Evolutionary conservation across 1,140 invertebrate genomes (phyloP).

Genomic region (Trichomalopsis sarcophagae): DNA sequence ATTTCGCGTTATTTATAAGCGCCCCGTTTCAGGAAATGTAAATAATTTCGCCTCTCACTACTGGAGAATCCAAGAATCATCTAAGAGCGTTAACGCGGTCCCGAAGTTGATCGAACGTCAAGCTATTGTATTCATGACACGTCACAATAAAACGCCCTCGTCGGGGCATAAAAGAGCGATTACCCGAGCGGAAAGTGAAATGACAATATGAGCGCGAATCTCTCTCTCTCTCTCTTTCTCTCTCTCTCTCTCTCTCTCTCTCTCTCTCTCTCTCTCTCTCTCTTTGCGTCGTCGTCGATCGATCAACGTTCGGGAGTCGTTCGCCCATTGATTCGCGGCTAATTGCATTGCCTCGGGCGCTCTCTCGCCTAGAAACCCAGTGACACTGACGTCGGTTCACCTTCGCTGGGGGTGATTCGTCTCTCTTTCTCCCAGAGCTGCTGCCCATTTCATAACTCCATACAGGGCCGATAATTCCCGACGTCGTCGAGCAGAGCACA

Average conservation of each 20-base stretch:
- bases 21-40: too few species aligned
- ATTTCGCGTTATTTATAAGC: too few species aligned
- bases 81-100: too few species aligned
- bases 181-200: neutral
- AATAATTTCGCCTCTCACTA: too few species aligned
- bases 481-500: neutral
- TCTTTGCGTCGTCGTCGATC: neutral
- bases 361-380: slow-evolving; percentile 63
- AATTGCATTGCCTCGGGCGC: slow-evolving; percentile 61
- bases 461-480: slow-evolving; percentile 23
- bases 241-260: too few species aligned
- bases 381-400: slow-evolving; percentile 61
- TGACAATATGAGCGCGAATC: neutral
- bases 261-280: too few species aligned
- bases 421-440: slow-evolving; percentile 13
- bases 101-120: neutral
- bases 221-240: neutral
- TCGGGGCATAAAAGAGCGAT: neutral
- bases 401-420: neutral
- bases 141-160: neutral
- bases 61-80: too few species aligned
- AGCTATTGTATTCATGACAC: neutral
- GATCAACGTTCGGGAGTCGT: slow-evolving; percentile 7
- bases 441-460: slow-evolving; percentile 47
- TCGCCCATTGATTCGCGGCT: slow-evolving; percentile 59